A percentile compares a stretch with the other conserved stretches of the same genome.
These are phyloP conservation scores for Cebidichthys violaceus DNA, from an alignment of 2,113 vertebrate species.

Conservation along the genomic window DNA sequence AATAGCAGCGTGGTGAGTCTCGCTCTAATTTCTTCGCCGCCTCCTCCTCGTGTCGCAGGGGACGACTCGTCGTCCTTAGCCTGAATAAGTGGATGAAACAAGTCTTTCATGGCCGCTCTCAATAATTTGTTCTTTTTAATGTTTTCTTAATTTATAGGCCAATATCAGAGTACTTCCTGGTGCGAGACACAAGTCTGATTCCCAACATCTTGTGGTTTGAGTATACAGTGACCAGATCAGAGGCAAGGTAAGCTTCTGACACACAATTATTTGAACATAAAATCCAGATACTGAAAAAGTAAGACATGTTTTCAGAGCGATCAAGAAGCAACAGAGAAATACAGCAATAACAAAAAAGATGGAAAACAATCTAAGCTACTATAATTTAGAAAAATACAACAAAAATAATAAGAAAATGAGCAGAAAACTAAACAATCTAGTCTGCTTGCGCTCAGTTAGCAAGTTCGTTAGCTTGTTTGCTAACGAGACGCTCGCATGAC, in stretches of 20 bases:
- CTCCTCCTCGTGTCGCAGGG: slow-evolving; percentile 35
- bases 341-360: no score
- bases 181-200: slow-evolving; percentile 98
- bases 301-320: background rate
- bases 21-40: slow-evolving; percentile 43
- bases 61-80: slow-evolving; percentile 26
- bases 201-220: slow-evolving; percentile 99
- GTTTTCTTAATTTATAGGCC: slow-evolving; percentile 84
- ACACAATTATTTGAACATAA: background rate
- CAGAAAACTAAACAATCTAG: no score
- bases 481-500: no score
- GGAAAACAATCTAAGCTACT: no score
- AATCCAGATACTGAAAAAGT: background rate
- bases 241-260: slow-evolving; percentile 89
- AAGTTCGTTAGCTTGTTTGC: no score
- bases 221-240: slow-evolving; percentile 98
- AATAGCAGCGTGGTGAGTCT: slow-evolving; percentile 96
- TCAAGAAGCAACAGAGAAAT: background rate
- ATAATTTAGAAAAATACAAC: no score
- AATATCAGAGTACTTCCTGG: slow-evolving; percentile 97
- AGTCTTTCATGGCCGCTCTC: background rate
- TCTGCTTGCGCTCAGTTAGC: no score
- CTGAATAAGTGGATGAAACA: slow-evolving; percentile 14
- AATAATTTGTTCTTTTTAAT: background rate
- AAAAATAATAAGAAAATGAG: no score